Evolutionary conservation across 2,113 vertebrate genomes (phyloP), one percentile per base, ranked within the genome.

Genomic region (Spizaetus ornatus): DNA sequence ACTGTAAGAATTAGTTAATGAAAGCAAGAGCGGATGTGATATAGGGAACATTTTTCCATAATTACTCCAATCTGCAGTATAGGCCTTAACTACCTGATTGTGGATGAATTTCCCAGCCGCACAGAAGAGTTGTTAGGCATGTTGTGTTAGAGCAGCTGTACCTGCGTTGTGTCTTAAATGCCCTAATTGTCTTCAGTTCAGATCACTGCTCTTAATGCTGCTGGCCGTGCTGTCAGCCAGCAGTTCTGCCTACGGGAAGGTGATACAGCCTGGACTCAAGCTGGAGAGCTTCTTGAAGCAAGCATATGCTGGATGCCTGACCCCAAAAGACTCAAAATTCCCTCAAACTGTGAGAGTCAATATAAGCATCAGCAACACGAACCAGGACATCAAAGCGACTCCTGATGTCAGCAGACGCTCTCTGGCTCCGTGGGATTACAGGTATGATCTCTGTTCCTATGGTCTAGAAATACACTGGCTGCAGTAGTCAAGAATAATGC

Each of bases 401-500:
- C 71, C 17, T 2, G 74, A 97, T 72, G 66, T 98, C 91, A 89
- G 82, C 92, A 97, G 53, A 15, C 96, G 98, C 2, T 98, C 98
- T 11, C 95, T 98, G 34, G 92, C 98, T 32, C 98, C 98, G 0
- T 98, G 98, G 98, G 93, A 85, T 84, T 98, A 98, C 91, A 97
- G 92, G 98, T 98, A 98, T 16, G 36, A 7, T 23, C 62, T 67
- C 21, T 15, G 31, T 22, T n/a, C 40, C 14, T 6, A 0, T 1
- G 8, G 36, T 34, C n/a, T 82, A 67, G 59, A 67, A 47, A 50
- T 27, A 25, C 27, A 6, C 4, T 18, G 36, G 34, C 21, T 69
- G 29, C 3, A 6, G 7, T 38, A 45, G n/a, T 25, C 38, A 65
- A 31, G 52, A 65, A 31, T 17, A 31, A 16, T 1, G 10, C 8